phyloP scores from a whole-genome alignment of 1,140 invertebrate species.

The Philopotamus ludificatus region DNA sequence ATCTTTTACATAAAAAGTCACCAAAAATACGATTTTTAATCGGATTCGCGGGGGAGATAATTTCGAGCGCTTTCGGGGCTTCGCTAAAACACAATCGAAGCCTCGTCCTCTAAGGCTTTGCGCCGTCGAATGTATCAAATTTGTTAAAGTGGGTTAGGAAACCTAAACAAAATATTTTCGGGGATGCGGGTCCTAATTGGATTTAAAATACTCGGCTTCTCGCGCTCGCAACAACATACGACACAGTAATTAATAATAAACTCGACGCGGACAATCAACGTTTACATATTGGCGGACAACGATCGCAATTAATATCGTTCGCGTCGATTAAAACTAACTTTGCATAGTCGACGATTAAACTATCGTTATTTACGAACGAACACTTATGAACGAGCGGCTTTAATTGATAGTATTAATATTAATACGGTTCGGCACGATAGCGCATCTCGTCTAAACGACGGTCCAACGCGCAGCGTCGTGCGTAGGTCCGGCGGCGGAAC shows the following conservation, averaged over 20 bases:
- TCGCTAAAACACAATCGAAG: too few species aligned
- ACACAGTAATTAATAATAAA: too few species aligned
- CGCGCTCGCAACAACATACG: background rate
- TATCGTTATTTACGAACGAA: background rate
- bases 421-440: too few species aligned
- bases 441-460: too few species aligned
- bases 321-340: too few species aligned
- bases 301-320: too few species aligned
- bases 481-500: background rate
- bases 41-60: conserved; percentile 6
- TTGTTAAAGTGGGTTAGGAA: conserved; percentile 37
- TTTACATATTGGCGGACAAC: too few species aligned
- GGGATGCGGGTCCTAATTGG: conserved; percentile 34
- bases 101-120: background rate
- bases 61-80: conserved; percentile 3
- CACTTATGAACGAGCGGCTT: too few species aligned
- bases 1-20: conserved; percentile 5
- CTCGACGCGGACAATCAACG: too few species aligned
- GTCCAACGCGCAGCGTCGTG: too few species aligned
- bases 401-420: too few species aligned
- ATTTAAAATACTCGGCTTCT: conserved; percentile 31
- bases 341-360: background rate
- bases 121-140: background rate
- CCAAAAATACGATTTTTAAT: background rate
- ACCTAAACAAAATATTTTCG: conserved; percentile 40